These are phyloP conservation scores for Mycteria americana DNA, from an alignment of 2,797 vertebrate genomes.

Conservation along the genomic window DNA sequence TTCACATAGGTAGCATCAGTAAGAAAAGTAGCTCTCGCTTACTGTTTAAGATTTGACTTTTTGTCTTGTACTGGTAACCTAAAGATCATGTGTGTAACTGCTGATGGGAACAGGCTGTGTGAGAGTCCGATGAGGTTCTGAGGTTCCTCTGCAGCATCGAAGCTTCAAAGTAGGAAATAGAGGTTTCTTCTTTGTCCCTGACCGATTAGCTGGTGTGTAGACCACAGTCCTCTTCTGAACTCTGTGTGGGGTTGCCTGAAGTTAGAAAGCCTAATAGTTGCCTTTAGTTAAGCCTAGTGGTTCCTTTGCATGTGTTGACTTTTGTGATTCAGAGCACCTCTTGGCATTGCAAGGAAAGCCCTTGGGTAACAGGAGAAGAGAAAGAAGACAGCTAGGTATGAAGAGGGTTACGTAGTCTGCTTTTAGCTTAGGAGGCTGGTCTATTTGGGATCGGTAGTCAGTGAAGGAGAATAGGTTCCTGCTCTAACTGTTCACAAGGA, in stretches of 20 bases:
- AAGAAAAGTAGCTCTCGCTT: background rate
- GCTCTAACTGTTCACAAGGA: background rate
- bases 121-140: background rate
- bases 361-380: background rate
- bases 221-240: background rate
- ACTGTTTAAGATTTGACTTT: background rate
- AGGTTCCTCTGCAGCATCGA: background rate
- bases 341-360: background rate
- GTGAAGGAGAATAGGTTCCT: background rate
- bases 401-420: background rate
- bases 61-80: background rate
- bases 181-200: background rate
- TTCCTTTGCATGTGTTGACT: background rate
- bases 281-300: background rate
- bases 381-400: background rate
- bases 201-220: background rate
- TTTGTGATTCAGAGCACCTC: background rate
- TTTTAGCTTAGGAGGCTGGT: background rate
- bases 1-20: background rate
- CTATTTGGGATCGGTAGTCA: background rate
- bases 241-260: background rate
- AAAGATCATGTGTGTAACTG: background rate
- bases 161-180: background rate
- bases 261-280: background rate
- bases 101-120: background rate